Conservation (phyloP, 2,113 vertebrate genomes). For the Nannospalax galili region DNA sequence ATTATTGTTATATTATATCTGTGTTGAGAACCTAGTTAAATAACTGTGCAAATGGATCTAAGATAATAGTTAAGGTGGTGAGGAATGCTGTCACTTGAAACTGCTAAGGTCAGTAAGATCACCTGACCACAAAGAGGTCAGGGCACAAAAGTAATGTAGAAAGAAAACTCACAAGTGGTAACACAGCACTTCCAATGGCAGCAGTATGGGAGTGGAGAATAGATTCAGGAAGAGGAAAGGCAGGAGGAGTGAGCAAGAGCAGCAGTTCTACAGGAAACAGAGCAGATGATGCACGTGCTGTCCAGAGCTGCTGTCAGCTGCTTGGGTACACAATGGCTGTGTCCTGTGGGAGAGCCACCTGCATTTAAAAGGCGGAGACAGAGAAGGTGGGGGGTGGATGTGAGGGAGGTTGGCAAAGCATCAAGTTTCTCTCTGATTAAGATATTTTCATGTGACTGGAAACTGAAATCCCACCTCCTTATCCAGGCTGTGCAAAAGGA, state of each 20-base stretch:
- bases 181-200: not conserved
- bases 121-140: not conserved
- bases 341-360: slow-evolving; percentile 37
- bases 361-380: not conserved
- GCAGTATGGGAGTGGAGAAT: not conserved
- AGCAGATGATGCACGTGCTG: not conserved
- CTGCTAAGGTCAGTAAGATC: not conserved
- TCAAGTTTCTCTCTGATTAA: slow-evolving; percentile 20
- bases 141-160: not conserved
- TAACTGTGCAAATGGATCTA: not conserved
- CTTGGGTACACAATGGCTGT: not conserved
- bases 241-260: not conserved
- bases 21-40: not conserved
- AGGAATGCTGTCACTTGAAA: slow-evolving; percentile 1
- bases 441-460: slow-evolving; percentile 5
- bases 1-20: not conserved
- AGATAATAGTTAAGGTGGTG: not conserved
- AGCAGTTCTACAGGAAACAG: not conserved
- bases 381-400: not conserved
- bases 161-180: not conserved
- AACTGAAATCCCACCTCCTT: not conserved
- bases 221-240: not conserved
- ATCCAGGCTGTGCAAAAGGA: not conserved
- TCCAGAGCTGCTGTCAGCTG: not conserved
- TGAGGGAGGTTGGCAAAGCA: slow-evolving; percentile 22